Base-by-base conservation (phyloP, 2,797 vertebrate species). In the Chrosomus eos region DNA sequence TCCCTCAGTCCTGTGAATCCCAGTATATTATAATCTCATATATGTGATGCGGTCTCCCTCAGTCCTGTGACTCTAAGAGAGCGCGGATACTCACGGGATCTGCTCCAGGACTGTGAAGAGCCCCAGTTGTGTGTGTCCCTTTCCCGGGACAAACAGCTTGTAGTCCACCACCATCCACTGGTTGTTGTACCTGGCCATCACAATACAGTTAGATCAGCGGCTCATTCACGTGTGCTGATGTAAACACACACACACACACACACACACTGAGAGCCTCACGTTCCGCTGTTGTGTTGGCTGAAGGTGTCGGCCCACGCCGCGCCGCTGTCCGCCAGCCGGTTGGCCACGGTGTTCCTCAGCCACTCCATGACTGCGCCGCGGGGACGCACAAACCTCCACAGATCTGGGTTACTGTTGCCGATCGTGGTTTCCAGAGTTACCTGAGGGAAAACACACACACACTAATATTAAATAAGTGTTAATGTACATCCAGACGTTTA, bases 141-240 rank as follows among this genome's bases (percentile, higher is more conserved):
- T 85, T 0, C 95, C 95, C 0, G 96, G 96, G 1, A 87, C 84
- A 31, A 99, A 99, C 8, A 85, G 89, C 0, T 97, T 98, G 86
- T 98, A 99, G 89, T 99, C 95, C 85, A 99, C 96, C 81, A 99
- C 95, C 98, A 99, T 99, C 98, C 98, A 99, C 90, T 99, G 97
- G 92, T 99, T 99, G 91, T 99, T 99, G 89, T 99, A 99, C 85
- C 98, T 99, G 48, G 3, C 19, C 6, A 28, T 26, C 40, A 3
- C 9, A 14, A 5, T 53, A 26, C 0, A 19, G 8, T 53, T 23
- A 18, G 4, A 7, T 7, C n/a, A n/a, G 3, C 23, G 18, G 13
- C 38, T 26, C 5, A 19, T 26, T 23, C 9, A 13, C 0, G 9
- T 2, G 10, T 16, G 13, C 5, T 10, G 4, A 3, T 67, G 9